Conservation (phyloP, 2,888 invertebrate genomes). For the Parasteatoda lunata region DNA sequence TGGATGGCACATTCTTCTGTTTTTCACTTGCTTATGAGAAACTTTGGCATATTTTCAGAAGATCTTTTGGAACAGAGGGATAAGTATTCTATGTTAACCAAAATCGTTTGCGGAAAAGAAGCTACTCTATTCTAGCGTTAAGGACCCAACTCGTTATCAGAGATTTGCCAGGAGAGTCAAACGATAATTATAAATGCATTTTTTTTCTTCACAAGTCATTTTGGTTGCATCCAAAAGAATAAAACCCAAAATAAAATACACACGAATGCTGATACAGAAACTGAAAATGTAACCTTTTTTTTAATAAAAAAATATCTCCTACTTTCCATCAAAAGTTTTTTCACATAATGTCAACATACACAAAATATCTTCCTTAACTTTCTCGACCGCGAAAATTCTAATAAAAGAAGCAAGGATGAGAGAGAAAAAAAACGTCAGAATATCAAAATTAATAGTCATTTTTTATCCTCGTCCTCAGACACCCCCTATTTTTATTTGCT, state of each 20-base stretch:
- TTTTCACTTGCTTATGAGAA: no score
- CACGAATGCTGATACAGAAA: background rate
- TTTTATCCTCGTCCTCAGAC: conserved; percentile 20
- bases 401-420: conserved; percentile 47
- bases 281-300: conserved; percentile 11
- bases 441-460: conserved; percentile 64
- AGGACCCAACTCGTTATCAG: background rate
- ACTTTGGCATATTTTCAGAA: no score
- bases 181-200: background rate
- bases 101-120: background rate
- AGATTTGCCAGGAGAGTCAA: conserved; percentile 2
- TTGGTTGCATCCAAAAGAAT: no score
- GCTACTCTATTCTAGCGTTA: background rate
- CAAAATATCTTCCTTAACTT: conserved; percentile 61
- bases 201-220: background rate
- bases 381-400: conserved; percentile 45
- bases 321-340: conserved; percentile 37
- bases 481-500: background rate
- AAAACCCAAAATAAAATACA: background rate
- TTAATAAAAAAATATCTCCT: conserved; percentile 14
- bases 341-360: conserved; percentile 55
- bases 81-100: no score
- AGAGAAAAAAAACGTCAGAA: conserved; percentile 37
- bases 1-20: no score
- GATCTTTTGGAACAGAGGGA: no score